Base-by-base conservation (phyloP, 1,140 invertebrate species). In the Aphelinus certus region DNA sequence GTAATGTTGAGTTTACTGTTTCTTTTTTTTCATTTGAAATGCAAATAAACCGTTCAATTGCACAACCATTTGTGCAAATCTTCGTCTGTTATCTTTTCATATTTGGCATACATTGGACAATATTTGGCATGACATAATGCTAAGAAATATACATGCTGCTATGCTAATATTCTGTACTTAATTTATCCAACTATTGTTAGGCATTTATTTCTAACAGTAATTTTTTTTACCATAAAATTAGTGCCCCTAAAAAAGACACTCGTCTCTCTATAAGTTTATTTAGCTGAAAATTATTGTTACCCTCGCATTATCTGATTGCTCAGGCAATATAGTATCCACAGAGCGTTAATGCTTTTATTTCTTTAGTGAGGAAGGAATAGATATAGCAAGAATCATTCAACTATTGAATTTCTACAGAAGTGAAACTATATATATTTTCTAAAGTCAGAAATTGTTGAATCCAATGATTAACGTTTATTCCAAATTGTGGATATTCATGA, bases 81-180 rank as follows among this genome's bases (percentile, higher is more conserved):
- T 56, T 10, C 72, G 73, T 51, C 71, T 76, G 73, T 67, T 70
- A 2, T 49, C 63, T 26, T 64, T 75, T 58, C 26, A 10, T 49
- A 58, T 70, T 74, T 76, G 71, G 76, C 73, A 77, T 73, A 77
- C 67, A 67, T 57, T 62, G 67, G 63, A 71, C 60, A 69, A 74
- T 76, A 74, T 80, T 80, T 80, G 77, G 71, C 77, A 76, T 76
- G 66, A 75, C 62, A 72, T 49, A 70, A 58, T 75, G 47, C 56
- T 71, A 75, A 46, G 47, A 75, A 71, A 76, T 73, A 76, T 56
- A 73, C 63, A 72, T 77, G 57, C n/a, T 70, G 57, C 71, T 71
- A 42, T 75, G 47, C 46, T 65, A 69, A 71, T 76, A 55, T 76
- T 62, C 67, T 26, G 46, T 72, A 77, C 46, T 73, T 64, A 58